phyloP scores from a whole-genome alignment of 2,888 invertebrate genomes.

The Cheilosia urbana region DNA sequence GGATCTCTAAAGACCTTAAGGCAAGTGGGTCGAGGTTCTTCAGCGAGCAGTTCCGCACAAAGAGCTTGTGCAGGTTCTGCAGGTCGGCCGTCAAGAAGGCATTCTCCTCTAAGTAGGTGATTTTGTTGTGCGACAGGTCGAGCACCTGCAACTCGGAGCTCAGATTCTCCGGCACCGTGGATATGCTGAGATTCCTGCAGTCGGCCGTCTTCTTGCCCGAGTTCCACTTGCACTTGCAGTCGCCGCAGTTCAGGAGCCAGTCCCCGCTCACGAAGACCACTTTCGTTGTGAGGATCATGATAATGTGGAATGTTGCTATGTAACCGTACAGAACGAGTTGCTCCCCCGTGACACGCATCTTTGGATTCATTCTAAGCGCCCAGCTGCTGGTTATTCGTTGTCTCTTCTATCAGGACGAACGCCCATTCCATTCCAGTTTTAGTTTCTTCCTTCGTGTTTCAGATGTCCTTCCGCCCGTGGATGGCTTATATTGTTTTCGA shows the following conservation, averaged over 20 bases:
- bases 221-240: conserved; percentile 93
- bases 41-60: conserved; percentile 89
- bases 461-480: conserved; percentile 35
- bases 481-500: conserved; percentile 27
- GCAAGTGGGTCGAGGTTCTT: conserved; percentile 88
- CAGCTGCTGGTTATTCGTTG: conserved; percentile 12
- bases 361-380: conserved; percentile 60
- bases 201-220: conserved; percentile 93
- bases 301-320: conserved; percentile 70
- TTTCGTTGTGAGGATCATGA: conserved; percentile 76
- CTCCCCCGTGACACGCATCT: conserved; percentile 70
- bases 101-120: conserved; percentile 87
- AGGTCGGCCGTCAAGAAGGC: conserved; percentile 89
- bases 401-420: conserved; percentile 12
- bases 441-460: conserved; percentile 19
- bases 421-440: conserved; percentile 32
- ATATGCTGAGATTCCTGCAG: conserved; percentile 88
- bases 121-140: conserved; percentile 88
- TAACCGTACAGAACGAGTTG: conserved; percentile 63
- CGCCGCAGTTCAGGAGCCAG: conserved; percentile 82
- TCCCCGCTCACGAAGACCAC: conserved; percentile 77
- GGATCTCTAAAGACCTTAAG: conserved; percentile 89
- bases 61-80: conserved; percentile 91
- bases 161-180: conserved; percentile 88
- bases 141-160: conserved; percentile 89